Percentiles rank a stretch among this genome's conserved stretches.
These are phyloP conservation scores for Harpegnathos saltator DNA, from an alignment of 1,140 invertebrate genomes.

Conservation along the genomic window DNA sequence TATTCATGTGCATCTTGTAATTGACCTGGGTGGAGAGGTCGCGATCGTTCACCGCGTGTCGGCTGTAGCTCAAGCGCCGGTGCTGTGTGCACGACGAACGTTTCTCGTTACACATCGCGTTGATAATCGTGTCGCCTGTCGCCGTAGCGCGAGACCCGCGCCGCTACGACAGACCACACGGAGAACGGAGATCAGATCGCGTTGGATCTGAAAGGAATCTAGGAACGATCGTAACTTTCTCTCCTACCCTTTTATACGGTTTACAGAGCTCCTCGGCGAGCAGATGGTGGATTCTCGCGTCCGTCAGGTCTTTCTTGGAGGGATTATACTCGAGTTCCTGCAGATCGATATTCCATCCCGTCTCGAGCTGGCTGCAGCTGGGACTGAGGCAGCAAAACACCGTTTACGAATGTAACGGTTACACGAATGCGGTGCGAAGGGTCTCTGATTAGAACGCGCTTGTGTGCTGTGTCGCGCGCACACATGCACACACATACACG, in stretches of 20 bases:
- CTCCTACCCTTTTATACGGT: constrained; percentile 93
- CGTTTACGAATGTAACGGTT: no score
- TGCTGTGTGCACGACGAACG: constrained; percentile 88
- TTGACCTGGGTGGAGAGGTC: constrained; percentile 94
- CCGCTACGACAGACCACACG: background rate
- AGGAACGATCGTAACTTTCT: background rate
- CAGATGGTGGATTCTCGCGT: constrained; percentile 96
- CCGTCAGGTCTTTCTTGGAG: constrained; percentile 95
- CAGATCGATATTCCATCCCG: constrained; percentile 96
- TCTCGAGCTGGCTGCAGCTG: constrained; percentile 92
- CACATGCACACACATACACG: no score
- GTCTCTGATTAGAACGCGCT: constrained; percentile 30
- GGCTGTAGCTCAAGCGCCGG: constrained; percentile 95
- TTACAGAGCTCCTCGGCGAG: constrained; percentile 96
- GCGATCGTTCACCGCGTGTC: constrained; percentile 95
- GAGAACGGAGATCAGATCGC: background rate
- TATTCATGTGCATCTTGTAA: constrained; percentile 96
- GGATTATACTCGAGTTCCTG: constrained; percentile 97
- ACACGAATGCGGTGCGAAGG: background rate
- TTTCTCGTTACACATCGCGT: constrained; percentile 10
- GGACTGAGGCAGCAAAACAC: constrained; percentile 86
- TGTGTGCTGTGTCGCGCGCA: no score
- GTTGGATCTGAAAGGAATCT: background rate
- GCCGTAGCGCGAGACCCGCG: no score
- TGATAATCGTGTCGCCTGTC: no score